Conservation (phyloP, 2,113 vertebrate genomes). For the Antechinus stuartii region DNA sequence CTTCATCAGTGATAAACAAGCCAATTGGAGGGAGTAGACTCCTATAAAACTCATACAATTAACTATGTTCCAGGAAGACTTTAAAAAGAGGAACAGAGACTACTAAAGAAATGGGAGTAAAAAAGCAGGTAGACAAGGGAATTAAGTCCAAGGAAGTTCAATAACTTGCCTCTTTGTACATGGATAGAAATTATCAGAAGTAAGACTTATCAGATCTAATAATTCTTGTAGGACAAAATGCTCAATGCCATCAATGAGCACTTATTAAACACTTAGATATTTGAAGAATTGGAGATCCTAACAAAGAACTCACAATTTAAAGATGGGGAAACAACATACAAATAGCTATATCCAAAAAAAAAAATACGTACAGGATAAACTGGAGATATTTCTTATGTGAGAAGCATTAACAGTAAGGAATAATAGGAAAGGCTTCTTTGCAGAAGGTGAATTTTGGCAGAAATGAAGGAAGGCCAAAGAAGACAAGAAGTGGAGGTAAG, state of each 20-base stretch:
- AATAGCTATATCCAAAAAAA: background rate
- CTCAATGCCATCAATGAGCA: background rate
- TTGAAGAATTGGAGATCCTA: background rate
- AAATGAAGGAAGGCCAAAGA: background rate
- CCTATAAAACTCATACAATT: no score
- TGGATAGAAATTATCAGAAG: background rate
- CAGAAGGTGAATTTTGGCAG: background rate
- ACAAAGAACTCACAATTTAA: background rate
- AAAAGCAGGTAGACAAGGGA: background rate
- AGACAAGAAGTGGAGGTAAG: background rate
- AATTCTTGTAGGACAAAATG: background rate
- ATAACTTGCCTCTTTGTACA: background rate
- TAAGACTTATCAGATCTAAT: background rate
- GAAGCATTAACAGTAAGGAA: background rate
- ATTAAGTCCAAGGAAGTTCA: background rate
- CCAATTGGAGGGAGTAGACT: background rate
- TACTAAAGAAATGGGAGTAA: background rate
- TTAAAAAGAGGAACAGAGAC: background rate
- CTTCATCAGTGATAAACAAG: background rate
- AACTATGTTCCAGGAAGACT: no score
- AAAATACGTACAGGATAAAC: background rate
- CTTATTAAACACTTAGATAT: background rate
- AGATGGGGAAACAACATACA: background rate
- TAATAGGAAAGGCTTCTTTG: background rate
- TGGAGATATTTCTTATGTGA: background rate